Conservation (phyloP, 2,113 vertebrate species). For the Semnopithecus entellus region DNA sequence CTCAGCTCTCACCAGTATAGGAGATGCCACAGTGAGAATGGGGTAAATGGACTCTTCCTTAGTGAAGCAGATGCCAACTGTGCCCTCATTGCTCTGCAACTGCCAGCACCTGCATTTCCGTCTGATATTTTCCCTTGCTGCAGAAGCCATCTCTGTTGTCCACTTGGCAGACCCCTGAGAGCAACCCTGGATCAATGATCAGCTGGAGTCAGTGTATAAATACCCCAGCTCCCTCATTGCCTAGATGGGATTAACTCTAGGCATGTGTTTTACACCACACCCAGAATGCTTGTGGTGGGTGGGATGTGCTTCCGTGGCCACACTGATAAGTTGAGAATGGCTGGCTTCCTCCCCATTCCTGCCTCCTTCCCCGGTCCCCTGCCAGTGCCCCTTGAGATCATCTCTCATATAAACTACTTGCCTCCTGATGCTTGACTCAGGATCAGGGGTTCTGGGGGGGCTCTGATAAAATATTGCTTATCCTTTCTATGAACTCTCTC, state of each 20-base stretch:
- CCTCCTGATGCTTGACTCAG: neutral
- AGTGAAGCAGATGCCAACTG: rapidly evolving
- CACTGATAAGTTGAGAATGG: no score
- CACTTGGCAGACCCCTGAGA: neutral
- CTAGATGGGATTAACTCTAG: neutral
- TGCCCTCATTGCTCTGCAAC: neutral
- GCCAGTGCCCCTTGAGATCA: no score
- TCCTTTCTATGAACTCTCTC: neutral
- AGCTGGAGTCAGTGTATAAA: neutral
- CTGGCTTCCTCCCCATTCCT: neutral
- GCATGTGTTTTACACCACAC: no score
- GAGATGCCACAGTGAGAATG: neutral
- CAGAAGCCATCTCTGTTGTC: neutral
- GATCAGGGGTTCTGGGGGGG: neutral
- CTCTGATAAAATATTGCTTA: neutral
- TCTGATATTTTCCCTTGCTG: neutral
- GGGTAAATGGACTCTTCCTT: neutral
- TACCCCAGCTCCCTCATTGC: neutral
- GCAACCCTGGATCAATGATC: no score
- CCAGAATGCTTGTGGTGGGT: neutral
- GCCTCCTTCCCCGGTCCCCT: neutral
- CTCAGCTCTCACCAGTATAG: neutral
- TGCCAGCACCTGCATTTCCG: neutral
- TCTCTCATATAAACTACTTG: neutral
- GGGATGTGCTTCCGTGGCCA: no score